A percentile compares a stretch with the other conserved stretches of the same genome.
phyloP scores from a whole-genome alignment of 2,888 invertebrate species.

The Glaucopsyche alexis region DNA sequence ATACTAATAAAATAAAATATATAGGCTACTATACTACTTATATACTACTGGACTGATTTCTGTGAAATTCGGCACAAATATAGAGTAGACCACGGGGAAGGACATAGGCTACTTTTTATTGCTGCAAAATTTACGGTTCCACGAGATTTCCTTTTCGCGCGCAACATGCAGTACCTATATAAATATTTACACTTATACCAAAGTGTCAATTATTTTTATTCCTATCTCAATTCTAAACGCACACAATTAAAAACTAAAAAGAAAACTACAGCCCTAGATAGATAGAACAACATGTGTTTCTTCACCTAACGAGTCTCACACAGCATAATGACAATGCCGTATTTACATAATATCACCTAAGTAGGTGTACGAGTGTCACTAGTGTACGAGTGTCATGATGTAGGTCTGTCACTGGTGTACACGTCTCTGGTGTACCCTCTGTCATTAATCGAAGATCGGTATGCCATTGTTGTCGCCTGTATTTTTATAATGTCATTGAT shows the following conservation, averaged over 20 bases:
- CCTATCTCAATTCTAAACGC: neutral
- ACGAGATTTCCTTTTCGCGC: no score
- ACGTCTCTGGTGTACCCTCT: conserved; percentile 47
- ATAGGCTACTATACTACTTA: no score
- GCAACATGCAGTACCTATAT: no score
- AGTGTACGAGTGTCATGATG: conserved; percentile 40
- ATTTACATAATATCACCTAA: conserved; percentile 80
- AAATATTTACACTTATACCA: no score
- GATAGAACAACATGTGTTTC: conserved; percentile 80
- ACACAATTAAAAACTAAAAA: conserved; percentile 51
- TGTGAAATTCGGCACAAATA: no score
- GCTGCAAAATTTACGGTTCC: no score
- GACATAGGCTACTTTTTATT: no score
- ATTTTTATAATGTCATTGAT: conserved; percentile 63
- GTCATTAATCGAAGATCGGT: conserved; percentile 76
- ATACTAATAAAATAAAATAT: no score
- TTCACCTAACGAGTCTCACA: conserved; percentile 79
- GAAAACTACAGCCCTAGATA: conserved; percentile 43
- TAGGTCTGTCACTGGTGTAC: neutral
- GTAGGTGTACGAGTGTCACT: conserved; percentile 75
- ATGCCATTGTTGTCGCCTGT: conserved; percentile 71
- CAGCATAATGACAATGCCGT: conserved; percentile 74
- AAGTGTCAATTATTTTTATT: no score
- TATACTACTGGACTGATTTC: no score
- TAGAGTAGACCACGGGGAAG: no score